Evolutionary conservation across 2,888 invertebrate genomes (phyloP).

Genomic region (Cantharis flavilabris): DNA sequence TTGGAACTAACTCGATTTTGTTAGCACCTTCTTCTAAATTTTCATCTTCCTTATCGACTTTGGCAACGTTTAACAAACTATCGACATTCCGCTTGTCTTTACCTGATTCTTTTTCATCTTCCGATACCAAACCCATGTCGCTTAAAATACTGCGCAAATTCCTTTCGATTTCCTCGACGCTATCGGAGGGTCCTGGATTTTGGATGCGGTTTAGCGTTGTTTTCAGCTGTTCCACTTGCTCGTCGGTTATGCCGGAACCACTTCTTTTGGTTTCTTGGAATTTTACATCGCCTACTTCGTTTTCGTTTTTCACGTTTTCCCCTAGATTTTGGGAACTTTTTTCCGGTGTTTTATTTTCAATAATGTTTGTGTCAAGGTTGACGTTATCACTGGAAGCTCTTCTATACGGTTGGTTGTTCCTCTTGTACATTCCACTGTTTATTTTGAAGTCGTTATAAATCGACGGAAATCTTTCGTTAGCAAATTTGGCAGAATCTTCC

Average conservation of each 20-base stretch:
- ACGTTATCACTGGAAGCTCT: neutral
- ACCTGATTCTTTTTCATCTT: slow-evolving; percentile 22
- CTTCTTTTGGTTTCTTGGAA: neutral
- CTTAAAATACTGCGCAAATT: slow-evolving; percentile 37
- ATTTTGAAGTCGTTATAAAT: slow-evolving; percentile 31
- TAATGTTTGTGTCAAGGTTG: neutral
- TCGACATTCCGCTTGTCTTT: slow-evolving; percentile 10
- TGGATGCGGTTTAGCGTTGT: slow-evolving; percentile 12
- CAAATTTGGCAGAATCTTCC: neutral
- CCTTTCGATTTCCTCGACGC: slow-evolving; percentile 38
- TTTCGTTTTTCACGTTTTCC: neutral
- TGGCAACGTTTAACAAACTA: neutral
- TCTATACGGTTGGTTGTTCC: neutral
- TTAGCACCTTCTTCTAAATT: slow-evolving; percentile 39
- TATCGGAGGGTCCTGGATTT: slow-evolving; percentile 20
- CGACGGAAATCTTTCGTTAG: slow-evolving; percentile 30
- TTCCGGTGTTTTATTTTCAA: neutral
- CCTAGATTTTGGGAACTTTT: neutral
- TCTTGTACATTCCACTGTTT: neutral
- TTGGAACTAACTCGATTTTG: slow-evolving; percentile 37
- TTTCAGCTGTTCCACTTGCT: slow-evolving; percentile 17
- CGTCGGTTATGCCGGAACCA: slow-evolving; percentile 2
- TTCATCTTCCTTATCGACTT: slow-evolving; percentile 37
- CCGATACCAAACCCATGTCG: slow-evolving; percentile 38
- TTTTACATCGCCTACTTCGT: neutral